Base-by-base conservation (phyloP, 2,888 invertebrate genomes). In the Bimastos eiseni region DNA sequence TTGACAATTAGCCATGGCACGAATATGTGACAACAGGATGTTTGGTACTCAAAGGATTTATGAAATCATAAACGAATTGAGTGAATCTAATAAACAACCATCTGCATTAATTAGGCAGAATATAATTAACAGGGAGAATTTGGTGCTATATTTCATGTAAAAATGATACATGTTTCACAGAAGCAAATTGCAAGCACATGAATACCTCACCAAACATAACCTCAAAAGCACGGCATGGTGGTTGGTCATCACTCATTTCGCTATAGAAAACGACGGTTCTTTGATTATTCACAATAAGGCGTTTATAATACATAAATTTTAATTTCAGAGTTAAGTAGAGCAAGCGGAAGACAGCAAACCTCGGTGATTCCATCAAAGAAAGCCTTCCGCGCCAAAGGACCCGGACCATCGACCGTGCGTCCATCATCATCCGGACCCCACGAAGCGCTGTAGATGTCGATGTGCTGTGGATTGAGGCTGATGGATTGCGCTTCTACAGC, bases 401-500 rank as follows among this genome's bases (percentile, higher is more conserved):
- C 99, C 0, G 99, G 99, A 0, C 99, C 99, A 94, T 99, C 99
- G 0, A 99, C 98, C 0, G 99, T 99, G 95, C 98, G 98, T 0
- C 99, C 99, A 94, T 99, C 99, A 95, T 99, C 99, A 94, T 99
- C 99, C 0, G 99, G 99, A 2, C 99, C 99, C 98, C 98, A 99
- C 21, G 95, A 98, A 15, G 99, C 99, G 94, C 98, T 98, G 96
- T 99, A 99, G 93, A 99, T 98, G 95, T 99, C 98, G 92, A 99
- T 98, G 95, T 99, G 98, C 94, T 99, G 98, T 38, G 98, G 97
- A 95, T 98, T 98, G 91, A 98, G 96, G 93, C 98, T 97, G 37
- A 99, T 96, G 0, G 98, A 98, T 92, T 98, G 96, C 2, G 99
- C 99, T 95, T 99, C 99, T 21, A 99, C 99, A 0, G 98, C 98